phyloP scores from a whole-genome alignment of 2,113 vertebrate species.

The Nesoenas mayeri region DNA sequence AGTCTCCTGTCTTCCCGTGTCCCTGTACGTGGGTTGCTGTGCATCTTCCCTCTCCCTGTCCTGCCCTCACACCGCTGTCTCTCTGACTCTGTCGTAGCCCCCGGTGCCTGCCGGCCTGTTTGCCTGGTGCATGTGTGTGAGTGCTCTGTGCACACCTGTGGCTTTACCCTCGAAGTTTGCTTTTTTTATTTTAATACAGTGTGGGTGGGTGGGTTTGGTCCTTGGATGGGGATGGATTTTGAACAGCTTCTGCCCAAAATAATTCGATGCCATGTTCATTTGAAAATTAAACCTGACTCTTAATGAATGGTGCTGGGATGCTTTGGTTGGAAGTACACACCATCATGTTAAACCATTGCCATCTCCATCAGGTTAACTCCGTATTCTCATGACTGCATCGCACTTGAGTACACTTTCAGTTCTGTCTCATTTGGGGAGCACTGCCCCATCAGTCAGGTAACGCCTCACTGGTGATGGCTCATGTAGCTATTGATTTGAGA shows the following conservation, averaged over 20 bases:
- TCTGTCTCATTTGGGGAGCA: constrained; percentile 43
- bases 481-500: constrained; percentile 42
- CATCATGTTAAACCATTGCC: constrained; percentile 85
- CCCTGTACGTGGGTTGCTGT: background rate
- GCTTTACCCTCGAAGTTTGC: constrained; percentile 23
- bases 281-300: constrained; percentile 22
- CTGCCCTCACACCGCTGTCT: background rate
- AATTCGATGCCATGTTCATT: background rate
- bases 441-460: constrained; percentile 37
- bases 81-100: background rate
- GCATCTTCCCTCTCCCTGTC: background rate
- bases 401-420: constrained; percentile 43
- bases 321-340: constrained; percentile 62
- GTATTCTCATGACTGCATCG: constrained; percentile 54
- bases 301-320: constrained; percentile 17
- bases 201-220: constrained; percentile 18
- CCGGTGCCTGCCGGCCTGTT: background rate
- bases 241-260: constrained; percentile 59
- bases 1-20: background rate
- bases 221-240: constrained; percentile 36
- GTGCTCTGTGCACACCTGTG: background rate
- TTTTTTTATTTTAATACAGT: background rate
- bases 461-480: background rate
- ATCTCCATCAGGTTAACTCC: constrained; percentile 80
- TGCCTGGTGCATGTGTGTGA: constrained; percentile 29